phyloP scores from a whole-genome alignment of 2,113 vertebrate species.

The Labrus mixtus region DNA sequence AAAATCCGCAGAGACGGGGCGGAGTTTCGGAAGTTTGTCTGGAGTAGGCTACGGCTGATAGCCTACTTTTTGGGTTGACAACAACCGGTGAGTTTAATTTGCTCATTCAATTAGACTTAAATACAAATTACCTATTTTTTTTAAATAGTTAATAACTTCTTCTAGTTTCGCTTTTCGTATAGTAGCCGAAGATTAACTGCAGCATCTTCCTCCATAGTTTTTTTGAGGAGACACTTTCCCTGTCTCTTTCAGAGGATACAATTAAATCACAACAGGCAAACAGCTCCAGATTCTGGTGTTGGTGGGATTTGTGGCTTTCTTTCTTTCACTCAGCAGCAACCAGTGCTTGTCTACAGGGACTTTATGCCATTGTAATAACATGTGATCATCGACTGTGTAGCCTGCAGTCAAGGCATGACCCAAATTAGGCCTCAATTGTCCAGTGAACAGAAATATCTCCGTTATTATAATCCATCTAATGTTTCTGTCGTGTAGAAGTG shows the following conservation, averaged over 20 bases:
- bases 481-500: too few species aligned
- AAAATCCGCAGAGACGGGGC: slow-evolving; percentile 14
- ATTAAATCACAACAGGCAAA: slow-evolving; percentile 2
- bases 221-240: slow-evolving; percentile 4
- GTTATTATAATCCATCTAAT: too few species aligned
- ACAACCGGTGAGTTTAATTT: slow-evolving; percentile 66
- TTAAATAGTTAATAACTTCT: too few species aligned
- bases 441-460: too few species aligned
- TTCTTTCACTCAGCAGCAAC: slow-evolving; percentile 28
- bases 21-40: slow-evolving; percentile 35
- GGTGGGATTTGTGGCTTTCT: slow-evolving; percentile 17
- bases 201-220: background rate
- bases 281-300: slow-evolving; percentile 2
- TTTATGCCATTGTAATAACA: slow-evolving; percentile 12
- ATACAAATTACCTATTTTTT: background rate
- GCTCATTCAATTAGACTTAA: slow-evolving; percentile 1
- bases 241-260: background rate
- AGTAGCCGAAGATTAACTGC: background rate
- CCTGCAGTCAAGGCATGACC: too few species aligned
- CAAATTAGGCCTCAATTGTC: too few species aligned
- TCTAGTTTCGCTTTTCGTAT: too few species aligned
- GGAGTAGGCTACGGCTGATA: slow-evolving; percentile 18
- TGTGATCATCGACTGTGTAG: slow-evolving; percentile 1
- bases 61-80: slow-evolving; percentile 45
- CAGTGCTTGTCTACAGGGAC: slow-evolving; percentile 22